Evolutionary conservation across 2,888 invertebrate species (phyloP).

Genomic region (Lithophane socia): DNA sequence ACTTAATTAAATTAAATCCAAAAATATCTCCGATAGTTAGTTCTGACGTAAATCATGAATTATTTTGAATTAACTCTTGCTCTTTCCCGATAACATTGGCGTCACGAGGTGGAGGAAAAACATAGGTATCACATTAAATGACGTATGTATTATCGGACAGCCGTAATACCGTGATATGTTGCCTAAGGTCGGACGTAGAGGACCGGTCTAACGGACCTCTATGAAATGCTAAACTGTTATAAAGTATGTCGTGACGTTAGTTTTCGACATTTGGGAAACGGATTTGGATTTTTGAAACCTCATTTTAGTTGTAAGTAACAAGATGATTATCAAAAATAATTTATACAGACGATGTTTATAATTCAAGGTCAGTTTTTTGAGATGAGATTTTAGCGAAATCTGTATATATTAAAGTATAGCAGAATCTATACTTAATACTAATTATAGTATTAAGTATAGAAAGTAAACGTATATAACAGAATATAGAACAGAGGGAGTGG

Average conservation of each 20-base stretch:
- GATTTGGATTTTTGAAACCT: slow-evolving; percentile 10
- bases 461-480: too few species aligned
- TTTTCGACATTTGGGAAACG: slow-evolving; percentile 9
- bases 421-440: too few species aligned
- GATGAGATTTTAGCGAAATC: too few species aligned
- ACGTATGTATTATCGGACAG: slow-evolving; percentile 11
- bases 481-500: too few species aligned
- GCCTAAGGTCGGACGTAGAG: slow-evolving; percentile 12
- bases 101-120: slow-evolving; percentile 40
- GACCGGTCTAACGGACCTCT: slow-evolving; percentile 18
- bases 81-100: slow-evolving; percentile 7
- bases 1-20: not conserved
- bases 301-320: not conserved
- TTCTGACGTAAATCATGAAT: slow-evolving; percentile 5
- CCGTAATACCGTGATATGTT: not conserved
- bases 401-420: not conserved
- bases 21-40: not conserved
- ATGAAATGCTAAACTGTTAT: slow-evolving; percentile 1
- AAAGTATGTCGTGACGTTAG: slow-evolving; percentile 16
- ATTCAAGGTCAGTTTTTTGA: not conserved
- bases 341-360: not conserved
- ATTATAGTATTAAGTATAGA: too few species aligned
- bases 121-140: slow-evolving; percentile 14
- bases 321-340: too few species aligned
- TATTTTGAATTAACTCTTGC: not conserved